Evolutionary conservation across 2,888 invertebrate genomes (phyloP), one percentile per base, ranked within the genome.

Genomic region (Philaethria dido): DNA sequence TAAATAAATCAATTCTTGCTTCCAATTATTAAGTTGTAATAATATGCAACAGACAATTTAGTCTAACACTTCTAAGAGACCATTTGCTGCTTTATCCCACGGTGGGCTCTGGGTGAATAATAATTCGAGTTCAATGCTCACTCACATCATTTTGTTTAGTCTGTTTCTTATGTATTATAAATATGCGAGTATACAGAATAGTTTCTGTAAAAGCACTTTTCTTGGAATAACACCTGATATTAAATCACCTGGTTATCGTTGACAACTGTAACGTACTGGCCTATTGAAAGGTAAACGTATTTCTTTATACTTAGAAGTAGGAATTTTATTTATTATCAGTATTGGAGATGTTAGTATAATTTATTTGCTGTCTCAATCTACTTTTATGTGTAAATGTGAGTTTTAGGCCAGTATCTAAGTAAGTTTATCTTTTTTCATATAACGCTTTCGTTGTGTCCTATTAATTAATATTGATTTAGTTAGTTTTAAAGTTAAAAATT

Each of bases 21-120:
- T n/a, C n/a, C n/a, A n/a, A n/a, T n/a, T 4, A 4, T 29, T 29
- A 29, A 29, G 29, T 3, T 6, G 20, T 11, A 16, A 45, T 11
- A 20, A 20, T 16, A 22, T n/a, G 18, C 11, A 13, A 60, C 16
- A 25, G 18, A 18, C 50, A 44, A 52, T 45, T 36, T 39, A 55
- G 25, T 33, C 18, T 14, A 22, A 54, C 18, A 55, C 16, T 59
- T 59, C 59, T 42, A 47, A 52, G 50, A 67, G 64, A 64, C 36
- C 50, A 57, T 57, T 59, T 64, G 59, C 45, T 71, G 70, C 69
- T 61, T 64, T 68, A 72, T 75, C 74, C 74, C 72, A 69, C 45
- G 69, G 44, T 54, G 54, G 29, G 52, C 36, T 29, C 54, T 36
- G 11, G 25, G 44, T 63, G 66, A 69, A 66, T 66, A 66, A 25